Evolutionary conservation across 1,140 invertebrate genomes (phyloP), one percentile per base, ranked within the genome.

Genomic region (Muscidifurax raptorellus): DNA sequence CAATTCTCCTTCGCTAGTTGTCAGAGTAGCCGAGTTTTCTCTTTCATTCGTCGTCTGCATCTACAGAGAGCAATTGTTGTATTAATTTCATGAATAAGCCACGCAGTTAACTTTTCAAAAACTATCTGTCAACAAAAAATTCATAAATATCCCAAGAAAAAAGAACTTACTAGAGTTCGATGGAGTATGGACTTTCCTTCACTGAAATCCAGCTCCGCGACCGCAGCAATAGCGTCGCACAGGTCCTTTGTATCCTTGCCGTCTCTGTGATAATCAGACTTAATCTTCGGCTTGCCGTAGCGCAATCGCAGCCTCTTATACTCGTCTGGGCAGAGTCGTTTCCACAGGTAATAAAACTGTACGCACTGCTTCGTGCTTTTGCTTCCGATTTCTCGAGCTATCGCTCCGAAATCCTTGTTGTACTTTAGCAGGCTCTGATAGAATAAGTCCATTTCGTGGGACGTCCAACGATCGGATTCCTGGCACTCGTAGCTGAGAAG

Each of bases 281-380:
- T 92, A 79, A 92, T 89, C 83, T 92, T 92, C 82, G 88, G 88
- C 86, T 92, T 92, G 67, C 92, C 91, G 67, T 93, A 90, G 1
- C 80, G 80, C 80, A 90, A 87, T 86, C 96, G 93, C 44, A 97
- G 89, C 85, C 94, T 93, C 88, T 95, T 95, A 89, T 97, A 96
- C 87, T 97, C 97, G 90, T 98, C 97, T 80, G 96, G 96, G 87
- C 97, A 98, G 22, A 98, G 95, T 93, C 98, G 98, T 93, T 99
- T 99, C 99, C 99, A 99, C 88, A 99, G 95, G 92, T 99, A 99
- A 93, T 99, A 99, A 93, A 99, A 99, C 94, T 99, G 97, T 88
- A 99, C 95, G 94, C 98, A 99, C 90, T 99, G 97, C 90, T 98
- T 98, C 6, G 96, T 95, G 72, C 96, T 95, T 94, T 99, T 99